Evolutionary conservation across 2,888 invertebrate genomes (phyloP).

Genomic region (Drosophila planitibia): DNA sequence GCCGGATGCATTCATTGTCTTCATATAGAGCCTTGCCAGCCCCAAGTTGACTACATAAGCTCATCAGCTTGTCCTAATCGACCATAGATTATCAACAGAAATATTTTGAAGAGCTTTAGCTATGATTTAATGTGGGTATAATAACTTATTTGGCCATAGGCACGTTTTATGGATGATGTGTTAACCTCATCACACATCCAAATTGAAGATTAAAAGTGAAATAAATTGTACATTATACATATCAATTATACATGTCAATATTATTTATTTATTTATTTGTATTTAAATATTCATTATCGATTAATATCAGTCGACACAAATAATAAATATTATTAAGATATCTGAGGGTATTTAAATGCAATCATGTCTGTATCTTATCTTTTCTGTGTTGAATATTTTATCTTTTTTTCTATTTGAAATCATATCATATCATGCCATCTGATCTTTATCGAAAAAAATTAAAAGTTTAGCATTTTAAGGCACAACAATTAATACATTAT

Average conservation of each 20-base stretch:
- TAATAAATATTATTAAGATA: not conserved
- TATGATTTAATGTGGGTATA: not conserved
- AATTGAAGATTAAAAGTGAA: not conserved
- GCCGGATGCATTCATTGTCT: slow-evolving; percentile 47
- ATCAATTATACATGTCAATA: too few relatives aligned
- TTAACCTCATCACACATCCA: not conserved
- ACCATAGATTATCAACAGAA: slow-evolving; percentile 34
- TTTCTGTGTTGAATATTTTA: not conserved
- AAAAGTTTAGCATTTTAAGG: not conserved
- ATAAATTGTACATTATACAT: not conserved
- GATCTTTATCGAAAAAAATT: not conserved
- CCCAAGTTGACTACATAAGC: slow-evolving; percentile 20
- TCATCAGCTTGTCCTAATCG: slow-evolving; percentile 21
- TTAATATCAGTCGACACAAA: not conserved
- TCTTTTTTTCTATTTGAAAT: not conserved
- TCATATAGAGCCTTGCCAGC: not conserved
- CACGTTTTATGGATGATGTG: not conserved
- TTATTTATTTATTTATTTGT: not conserved
- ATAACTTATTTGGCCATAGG: not conserved
- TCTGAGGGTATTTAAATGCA: not conserved
- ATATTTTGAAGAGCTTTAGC: slow-evolving; percentile 13
- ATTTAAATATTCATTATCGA: not conserved
- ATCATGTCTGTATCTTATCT: not conserved
- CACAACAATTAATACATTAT: slow-evolving; percentile 20
- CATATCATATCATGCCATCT: not conserved